phyloP scores from a whole-genome alignment of 2,797 vertebrate genomes.

The Rhadinocentrus ornatus region DNA sequence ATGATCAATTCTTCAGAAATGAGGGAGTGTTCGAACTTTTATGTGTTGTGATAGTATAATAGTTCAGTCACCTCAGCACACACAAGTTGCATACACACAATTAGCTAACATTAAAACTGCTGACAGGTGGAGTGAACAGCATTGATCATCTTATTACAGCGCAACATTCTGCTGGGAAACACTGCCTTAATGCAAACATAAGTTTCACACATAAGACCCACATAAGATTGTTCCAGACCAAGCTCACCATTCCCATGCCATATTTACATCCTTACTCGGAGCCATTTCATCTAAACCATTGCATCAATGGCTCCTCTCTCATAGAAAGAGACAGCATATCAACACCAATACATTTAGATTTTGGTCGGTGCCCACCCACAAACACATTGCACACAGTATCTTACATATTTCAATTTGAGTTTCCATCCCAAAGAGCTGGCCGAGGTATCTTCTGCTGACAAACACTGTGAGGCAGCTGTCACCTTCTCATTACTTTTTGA shows the following conservation, averaged over 20 bases:
- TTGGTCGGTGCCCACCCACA: neutral
- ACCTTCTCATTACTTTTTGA: slow-evolving; percentile 40
- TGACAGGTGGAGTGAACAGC: neutral
- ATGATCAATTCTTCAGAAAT: neutral
- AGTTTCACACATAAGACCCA: neutral
- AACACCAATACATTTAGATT: slow-evolving; percentile 16
- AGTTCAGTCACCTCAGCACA: neutral
- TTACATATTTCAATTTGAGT: slow-evolving; percentile 23
- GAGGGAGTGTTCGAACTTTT: slow-evolving; percentile 1
- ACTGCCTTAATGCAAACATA: neutral
- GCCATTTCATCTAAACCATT: slow-evolving; percentile 41
- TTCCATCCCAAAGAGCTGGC: slow-evolving; percentile 23
- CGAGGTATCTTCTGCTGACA: neutral
- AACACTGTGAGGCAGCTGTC: slow-evolving; percentile 30
- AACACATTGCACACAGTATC: slow-evolving; percentile 11
- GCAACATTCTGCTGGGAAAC: neutral
- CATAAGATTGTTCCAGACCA: neutral
- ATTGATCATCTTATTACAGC: neutral
- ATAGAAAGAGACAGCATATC: slow-evolving; percentile 15
- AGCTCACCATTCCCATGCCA: neutral
- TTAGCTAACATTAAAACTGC: neutral
- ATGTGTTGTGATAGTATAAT: neutral
- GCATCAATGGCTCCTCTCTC: slow-evolving; percentile 10
- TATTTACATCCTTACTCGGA: slow-evolving; percentile 30
- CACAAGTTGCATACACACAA: neutral